Percentiles rank a stretch among this genome's conserved stretches.
phyloP scores from a whole-genome alignment of 2,888 invertebrate species.

The Torymus tubicola region DNA sequence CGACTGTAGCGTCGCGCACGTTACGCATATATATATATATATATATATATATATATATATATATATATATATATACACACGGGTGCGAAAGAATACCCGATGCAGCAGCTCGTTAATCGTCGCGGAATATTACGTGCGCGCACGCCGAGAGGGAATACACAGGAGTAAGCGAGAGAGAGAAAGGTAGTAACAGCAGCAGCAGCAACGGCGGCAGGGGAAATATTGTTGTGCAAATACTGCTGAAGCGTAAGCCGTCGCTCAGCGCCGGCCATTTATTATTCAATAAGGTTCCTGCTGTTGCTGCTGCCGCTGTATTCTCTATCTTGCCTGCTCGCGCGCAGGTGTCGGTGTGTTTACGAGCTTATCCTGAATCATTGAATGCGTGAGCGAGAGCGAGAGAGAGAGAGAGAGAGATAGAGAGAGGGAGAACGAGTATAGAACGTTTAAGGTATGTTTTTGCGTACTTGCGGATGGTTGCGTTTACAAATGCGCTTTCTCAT shows the following conservation, averaged over 20 bases:
- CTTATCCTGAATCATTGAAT: constrained; percentile 25
- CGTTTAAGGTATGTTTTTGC: too few relatives aligned
- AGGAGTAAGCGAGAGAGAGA: too few relatives aligned
- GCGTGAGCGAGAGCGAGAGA: not conserved
- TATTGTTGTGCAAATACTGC: constrained; percentile 67
- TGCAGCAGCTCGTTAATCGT: constrained; percentile 63
- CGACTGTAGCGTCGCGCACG: too few relatives aligned
- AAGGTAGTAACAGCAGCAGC: too few relatives aligned
- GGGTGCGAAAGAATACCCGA: not conserved
- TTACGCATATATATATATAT: too few relatives aligned
- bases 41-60: too few relatives aligned
- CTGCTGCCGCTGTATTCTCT: constrained; percentile 6
- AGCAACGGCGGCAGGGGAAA: constrained; percentile 61
- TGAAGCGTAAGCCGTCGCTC: constrained; percentile 60
- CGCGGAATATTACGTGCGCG: constrained; percentile 42
- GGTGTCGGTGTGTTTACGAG: constrained; percentile 11
- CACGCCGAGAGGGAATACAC: not conserved
- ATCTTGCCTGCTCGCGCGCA: not conserved
- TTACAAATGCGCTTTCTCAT: too few relatives aligned
- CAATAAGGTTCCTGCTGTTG: constrained; percentile 62
- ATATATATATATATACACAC: not conserved
- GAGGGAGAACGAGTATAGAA: too few relatives aligned
- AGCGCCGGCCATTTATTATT: constrained; percentile 66
- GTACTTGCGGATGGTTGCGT: too few relatives aligned
- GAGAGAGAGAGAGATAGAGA: not conserved